Percentiles rank a stretch among this genome's conserved stretches.
phyloP scores from a whole-genome alignment of 30 jellyfish, hydroid and myxozoan genomes.

The Cassiopea andromeda region DNA sequence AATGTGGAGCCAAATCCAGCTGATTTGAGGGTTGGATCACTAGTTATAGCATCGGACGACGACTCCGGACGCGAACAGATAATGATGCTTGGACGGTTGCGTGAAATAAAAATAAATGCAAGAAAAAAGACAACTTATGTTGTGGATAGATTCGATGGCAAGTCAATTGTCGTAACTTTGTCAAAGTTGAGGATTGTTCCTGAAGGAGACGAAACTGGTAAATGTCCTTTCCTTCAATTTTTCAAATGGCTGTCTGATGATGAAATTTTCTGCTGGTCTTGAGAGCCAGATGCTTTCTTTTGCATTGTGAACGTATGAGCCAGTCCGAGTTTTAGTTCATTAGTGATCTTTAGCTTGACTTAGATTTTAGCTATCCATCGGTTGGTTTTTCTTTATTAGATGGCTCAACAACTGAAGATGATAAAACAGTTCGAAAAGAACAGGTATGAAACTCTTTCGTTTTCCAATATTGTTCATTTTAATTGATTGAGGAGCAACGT shows the following conservation, averaged over 20 bases:
- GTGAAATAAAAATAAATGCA: conserved; percentile 40
- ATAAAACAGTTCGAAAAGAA: conserved; percentile 41
- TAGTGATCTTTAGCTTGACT: no score
- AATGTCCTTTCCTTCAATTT: background rate
- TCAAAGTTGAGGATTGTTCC: conserved; percentile 45
- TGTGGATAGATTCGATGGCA: conserved; percentile 37
- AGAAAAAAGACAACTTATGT: conserved; percentile 50
- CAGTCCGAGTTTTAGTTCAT: no score
- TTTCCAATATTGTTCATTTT: no score
- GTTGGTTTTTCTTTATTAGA: conserved; percentile 16
- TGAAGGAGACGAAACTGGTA: conserved; percentile 52
- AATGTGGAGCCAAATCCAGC: conserved; percentile 80
- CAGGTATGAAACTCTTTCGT: no score
- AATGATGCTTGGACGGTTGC: conserved; percentile 50
- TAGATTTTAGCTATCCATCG: no score
- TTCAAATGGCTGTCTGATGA: no score
- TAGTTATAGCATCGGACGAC: conserved; percentile 58
- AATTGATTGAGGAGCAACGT: no score
- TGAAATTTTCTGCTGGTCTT: no score
- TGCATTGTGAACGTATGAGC: no score
- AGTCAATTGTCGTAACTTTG: conserved; percentile 22
- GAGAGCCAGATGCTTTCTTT: no score
- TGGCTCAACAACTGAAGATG: conserved; percentile 18
- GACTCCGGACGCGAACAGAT: conserved; percentile 49
- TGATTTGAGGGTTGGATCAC: conserved; percentile 47